Conservation (phyloP, 1,140 invertebrate genomes). For the Asobara japonica region DNA sequence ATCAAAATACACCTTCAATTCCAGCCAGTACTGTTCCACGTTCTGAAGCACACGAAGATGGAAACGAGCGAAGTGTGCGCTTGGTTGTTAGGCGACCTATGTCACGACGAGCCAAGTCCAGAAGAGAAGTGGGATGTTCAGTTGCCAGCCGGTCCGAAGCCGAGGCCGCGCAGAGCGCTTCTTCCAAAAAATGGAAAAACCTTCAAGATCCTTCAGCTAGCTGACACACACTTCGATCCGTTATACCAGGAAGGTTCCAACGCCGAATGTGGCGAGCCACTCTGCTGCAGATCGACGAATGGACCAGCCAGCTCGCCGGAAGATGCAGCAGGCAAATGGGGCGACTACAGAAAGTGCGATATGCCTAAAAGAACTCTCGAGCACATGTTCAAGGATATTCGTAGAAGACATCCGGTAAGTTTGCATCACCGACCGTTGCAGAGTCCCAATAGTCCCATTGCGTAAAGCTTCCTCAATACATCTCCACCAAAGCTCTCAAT, state of each 20-base stretch:
- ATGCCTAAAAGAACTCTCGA: slow-evolving; percentile 91
- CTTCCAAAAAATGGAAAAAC: slow-evolving; percentile 78
- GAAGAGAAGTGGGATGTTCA: slow-evolving; percentile 90
- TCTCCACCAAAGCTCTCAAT: no score
- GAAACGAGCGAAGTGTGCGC: slow-evolving; percentile 89
- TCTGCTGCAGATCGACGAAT: slow-evolving; percentile 86
- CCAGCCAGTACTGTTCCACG: slow-evolving; percentile 84
- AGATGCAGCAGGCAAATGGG: slow-evolving; percentile 88
- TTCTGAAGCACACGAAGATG: slow-evolving; percentile 78
- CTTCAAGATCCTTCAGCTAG: slow-evolving; percentile 92
- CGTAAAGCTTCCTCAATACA: no score
- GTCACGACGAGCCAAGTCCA: slow-evolving; percentile 86
- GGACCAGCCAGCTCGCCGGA: slow-evolving; percentile 76
- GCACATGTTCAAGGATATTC: slow-evolving; percentile 89
- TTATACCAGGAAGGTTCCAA: slow-evolving; percentile 91
- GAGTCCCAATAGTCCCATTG: no score
- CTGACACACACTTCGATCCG: slow-evolving; percentile 93
- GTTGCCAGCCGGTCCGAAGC: slow-evolving; percentile 88
- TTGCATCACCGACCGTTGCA: no score
- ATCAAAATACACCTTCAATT: no score
- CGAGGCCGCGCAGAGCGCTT: slow-evolving; percentile 70
- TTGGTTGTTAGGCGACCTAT: slow-evolving; percentile 89
- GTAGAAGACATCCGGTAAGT: slow-evolving; percentile 81
- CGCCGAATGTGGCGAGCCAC: slow-evolving; percentile 88
- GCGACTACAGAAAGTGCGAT: slow-evolving; percentile 92